These are phyloP conservation scores for Lota lota DNA, from an alignment of 2,113 vertebrate species.

Conservation along the genomic window DNA sequence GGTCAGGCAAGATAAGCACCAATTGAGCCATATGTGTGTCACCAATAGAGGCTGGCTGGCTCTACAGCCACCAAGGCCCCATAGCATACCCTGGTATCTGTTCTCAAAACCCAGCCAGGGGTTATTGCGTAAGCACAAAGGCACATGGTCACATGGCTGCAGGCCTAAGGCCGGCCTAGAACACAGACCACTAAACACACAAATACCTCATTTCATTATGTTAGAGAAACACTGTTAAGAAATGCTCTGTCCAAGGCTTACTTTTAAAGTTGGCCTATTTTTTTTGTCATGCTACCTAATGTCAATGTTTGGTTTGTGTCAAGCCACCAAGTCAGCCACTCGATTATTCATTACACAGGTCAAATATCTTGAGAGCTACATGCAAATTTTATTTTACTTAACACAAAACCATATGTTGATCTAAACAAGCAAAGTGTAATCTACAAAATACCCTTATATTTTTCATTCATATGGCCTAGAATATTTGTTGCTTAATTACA, in stretches of 20 bases:
- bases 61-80: slow-evolving; percentile 33
- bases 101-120: slow-evolving; percentile 42
- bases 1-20: slow-evolving; percentile 62
- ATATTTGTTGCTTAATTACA: background rate
- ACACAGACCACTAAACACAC: slow-evolving; percentile 32
- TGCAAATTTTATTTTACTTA: no score
- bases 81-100: slow-evolving; percentile 49
- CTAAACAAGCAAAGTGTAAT: background rate
- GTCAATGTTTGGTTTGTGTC: background rate
- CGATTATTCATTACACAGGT: no score
- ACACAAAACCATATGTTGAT: background rate
- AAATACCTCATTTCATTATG: slow-evolving; percentile 21
- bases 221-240: slow-evolving; percentile 27
- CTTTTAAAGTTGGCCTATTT: slow-evolving; percentile 33
- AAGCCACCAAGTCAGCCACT: background rate
- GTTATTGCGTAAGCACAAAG: background rate
- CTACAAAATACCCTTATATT: background rate
- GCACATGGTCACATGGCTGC: background rate
- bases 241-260: slow-evolving; percentile 36
- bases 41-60: slow-evolving; percentile 54
- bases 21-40: slow-evolving; percentile 44
- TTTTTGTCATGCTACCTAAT: background rate
- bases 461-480: background rate
- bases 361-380: no score
- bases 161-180: background rate